Percentiles rank a stretch among this genome's conserved stretches.
phyloP scores from a whole-genome alignment of 2,113 vertebrate genomes.

The Callochromis pleurospilus region DNA sequence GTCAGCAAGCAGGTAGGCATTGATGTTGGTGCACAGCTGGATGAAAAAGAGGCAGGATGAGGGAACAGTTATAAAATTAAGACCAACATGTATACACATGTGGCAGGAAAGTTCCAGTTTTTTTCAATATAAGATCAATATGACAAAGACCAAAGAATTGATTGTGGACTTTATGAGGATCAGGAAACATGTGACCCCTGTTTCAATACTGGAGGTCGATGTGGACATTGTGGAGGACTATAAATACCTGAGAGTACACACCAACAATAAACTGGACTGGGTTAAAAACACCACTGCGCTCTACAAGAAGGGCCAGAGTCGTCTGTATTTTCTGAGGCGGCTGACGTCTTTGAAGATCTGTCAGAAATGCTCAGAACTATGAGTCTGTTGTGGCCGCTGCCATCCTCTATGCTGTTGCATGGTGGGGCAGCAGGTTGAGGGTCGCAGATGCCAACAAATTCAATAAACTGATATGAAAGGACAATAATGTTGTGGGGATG shows the following conservation, averaged over 20 bases:
- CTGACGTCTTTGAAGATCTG: background rate
- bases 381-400: background rate
- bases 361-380: background rate
- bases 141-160: background rate
- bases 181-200: background rate
- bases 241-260: background rate
- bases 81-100: background rate
- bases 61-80: no score
- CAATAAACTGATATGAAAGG: background rate
- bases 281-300: background rate
- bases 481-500: background rate
- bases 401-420: background rate
- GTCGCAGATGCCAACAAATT: background rate
- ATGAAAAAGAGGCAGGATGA: no score
- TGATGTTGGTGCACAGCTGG: no score
- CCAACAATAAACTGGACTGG: background rate
- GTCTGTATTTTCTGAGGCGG: background rate
- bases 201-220: background rate
- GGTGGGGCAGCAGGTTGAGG: background rate
- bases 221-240: background rate
- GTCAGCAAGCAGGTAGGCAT: conserved; percentile 47
- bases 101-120: background rate
- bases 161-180: background rate
- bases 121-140: background rate
- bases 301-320: background rate